A percentile compares a stretch with the other conserved stretches of the same genome.
phyloP scores from a whole-genome alignment of 2,888 invertebrate species.

The Resseliella maxima region DNA sequence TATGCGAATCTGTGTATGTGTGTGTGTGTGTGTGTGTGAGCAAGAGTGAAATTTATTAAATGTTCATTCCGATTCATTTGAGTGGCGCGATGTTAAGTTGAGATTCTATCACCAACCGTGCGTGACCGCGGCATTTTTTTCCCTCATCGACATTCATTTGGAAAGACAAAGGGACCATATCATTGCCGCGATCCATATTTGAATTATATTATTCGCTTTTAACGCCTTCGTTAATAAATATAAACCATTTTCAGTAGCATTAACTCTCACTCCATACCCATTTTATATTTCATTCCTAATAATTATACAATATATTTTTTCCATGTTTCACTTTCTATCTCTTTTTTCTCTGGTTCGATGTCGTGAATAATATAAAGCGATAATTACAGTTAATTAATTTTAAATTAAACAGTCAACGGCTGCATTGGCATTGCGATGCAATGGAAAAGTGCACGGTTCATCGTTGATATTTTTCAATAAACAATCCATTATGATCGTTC shows the following conservation, averaged over 20 bases:
- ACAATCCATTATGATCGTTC: conserved; percentile 51
- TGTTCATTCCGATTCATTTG: conserved; percentile 51
- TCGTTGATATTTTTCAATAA: conserved; percentile 43
- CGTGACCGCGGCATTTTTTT: conserved; percentile 5
- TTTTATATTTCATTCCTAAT: not conserved
- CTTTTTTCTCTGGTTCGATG: conserved; percentile 20
- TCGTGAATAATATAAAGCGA: conserved; percentile 48
- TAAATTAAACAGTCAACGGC: conserved; percentile 40
- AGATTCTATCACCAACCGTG: conserved; percentile 35
- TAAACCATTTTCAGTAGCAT: not conserved
- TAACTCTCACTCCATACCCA: conserved; percentile 21
- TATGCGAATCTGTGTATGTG: not conserved
- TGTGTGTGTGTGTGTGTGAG: not conserved
- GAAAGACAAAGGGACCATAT: conserved; percentile 35
- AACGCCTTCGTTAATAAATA: conserved; percentile 53
- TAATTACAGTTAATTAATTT: conserved; percentile 53
- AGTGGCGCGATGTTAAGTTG: conserved; percentile 45
- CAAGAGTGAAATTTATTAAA: conserved; percentile 9
- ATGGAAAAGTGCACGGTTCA: not conserved
- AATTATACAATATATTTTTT: not conserved
- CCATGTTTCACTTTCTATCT: not conserved
- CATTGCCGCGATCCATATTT: conserved; percentile 19
- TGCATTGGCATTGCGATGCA: conserved; percentile 27
- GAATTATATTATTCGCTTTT: not conserved
- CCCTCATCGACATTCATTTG: conserved; percentile 22